Conservation (phyloP, 2,113 vertebrate species). For the Phyllostomus hastatus region DNA sequence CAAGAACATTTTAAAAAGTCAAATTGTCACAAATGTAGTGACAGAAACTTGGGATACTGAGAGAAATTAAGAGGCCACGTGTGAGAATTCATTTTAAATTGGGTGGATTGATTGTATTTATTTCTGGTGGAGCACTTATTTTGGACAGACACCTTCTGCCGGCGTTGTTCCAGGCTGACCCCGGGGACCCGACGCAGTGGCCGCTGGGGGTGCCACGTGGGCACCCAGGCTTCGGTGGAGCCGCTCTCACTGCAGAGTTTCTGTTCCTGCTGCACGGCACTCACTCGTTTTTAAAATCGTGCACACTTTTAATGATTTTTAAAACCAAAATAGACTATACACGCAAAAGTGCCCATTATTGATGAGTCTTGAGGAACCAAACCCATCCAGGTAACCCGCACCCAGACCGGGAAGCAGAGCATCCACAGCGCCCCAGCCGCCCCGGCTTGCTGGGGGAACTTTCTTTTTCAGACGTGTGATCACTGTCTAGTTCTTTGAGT, state of each 20-base stretch:
- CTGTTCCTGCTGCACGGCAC: background rate
- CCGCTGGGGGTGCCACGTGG: background rate
- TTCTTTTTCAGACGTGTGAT: background rate
- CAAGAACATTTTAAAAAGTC: background rate
- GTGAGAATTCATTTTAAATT: background rate
- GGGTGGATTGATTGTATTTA: background rate
- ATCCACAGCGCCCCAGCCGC: accelerated
- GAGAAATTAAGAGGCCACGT: accelerated
- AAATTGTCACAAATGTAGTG: background rate
- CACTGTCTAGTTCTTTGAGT: background rate
- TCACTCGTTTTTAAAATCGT: background rate
- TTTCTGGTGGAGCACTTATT: background rate
- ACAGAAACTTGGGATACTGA: background rate
- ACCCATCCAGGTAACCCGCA: background rate
- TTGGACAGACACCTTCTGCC: background rate
- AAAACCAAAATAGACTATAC: background rate
- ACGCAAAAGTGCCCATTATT: background rate
- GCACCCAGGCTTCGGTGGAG: accelerated
- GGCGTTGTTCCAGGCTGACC: background rate
- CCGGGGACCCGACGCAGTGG: accelerated
- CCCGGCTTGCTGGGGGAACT: background rate
- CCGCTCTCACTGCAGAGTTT: background rate
- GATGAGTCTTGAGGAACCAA: background rate
- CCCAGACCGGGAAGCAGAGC: background rate
- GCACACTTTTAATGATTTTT: background rate